Base-by-base conservation (phyloP, 2,113 vertebrate species). In the Sturnus vulgaris region DNA sequence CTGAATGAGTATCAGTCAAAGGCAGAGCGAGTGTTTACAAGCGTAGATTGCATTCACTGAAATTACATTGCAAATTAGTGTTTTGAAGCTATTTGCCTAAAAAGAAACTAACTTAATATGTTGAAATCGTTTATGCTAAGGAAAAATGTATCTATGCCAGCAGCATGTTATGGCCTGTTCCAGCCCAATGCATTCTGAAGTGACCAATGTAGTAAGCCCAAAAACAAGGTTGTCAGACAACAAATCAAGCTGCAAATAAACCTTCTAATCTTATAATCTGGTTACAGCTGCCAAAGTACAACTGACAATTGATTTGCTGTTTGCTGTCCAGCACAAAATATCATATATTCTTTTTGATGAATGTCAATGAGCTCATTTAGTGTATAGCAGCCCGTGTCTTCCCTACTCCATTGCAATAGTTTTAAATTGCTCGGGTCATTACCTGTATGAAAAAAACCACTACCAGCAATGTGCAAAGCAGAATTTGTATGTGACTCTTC, bases 221-320 rank as follows among this genome's bases (percentile, higher is more conserved):
- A 86, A 95, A 95, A 92, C 81, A 94, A 95, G 91, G 55, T 65
- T 95, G 88, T 96, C 96, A 93, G 83, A 87, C 86, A 89, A 92
- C 81, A 85, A 93, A 96, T 91, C 91, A 94, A 89, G 81, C 60
- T 82, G 66, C 71, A 95, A 96, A 96, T 94, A 94, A 95, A 42
- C 37, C 66, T 94, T 89, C 77, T 95, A 91, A 91, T 96, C 56
- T 87, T 53, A 55, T 94, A 90, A 95, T 92, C 88, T 84, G 30
- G 56, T 94, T 94, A 56, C 64, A 86, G 47, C 49, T 93, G 82
- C 89, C 86, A 81, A 30, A 92, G 46, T 93, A 65, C 63, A 84
- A 94, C 37, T 84, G 49, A 69, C 40, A 92, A 90, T 87, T 91
- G 95, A 88, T 94, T 83, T 90, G 42, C 52, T 86, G 21, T 88